These are phyloP conservation scores for Drosophila lacteicornis DNA, from an alignment of 1,140 invertebrate species.

Conservation along the genomic window DNA sequence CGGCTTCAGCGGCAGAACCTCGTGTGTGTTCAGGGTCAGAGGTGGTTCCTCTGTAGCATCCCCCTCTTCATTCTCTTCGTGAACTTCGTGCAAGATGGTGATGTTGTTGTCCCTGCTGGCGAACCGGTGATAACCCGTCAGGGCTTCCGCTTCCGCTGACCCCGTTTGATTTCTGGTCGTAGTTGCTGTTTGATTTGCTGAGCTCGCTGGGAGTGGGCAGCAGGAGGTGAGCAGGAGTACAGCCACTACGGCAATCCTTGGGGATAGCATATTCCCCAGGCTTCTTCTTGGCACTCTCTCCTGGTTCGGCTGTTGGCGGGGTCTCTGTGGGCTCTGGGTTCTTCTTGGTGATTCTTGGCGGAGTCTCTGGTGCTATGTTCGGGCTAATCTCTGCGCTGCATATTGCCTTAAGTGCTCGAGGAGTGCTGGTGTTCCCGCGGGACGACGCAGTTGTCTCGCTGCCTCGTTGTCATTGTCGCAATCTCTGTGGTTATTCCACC, in stretches of 20 bases:
- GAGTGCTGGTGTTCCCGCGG: slow-evolving; percentile 20
- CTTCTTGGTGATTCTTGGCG: background rate
- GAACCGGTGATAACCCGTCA: slow-evolving; percentile 34
- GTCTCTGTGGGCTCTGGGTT: background rate
- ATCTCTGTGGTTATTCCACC: slow-evolving; percentile 21
- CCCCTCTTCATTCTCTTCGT: slow-evolving; percentile 5
- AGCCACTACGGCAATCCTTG: slow-evolving; percentile 23
- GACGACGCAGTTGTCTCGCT: slow-evolving; percentile 5
- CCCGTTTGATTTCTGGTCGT: background rate
- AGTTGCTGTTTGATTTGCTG: background rate
- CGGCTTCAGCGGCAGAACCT: slow-evolving; percentile 70
- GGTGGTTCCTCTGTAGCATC: slow-evolving; percentile 42
- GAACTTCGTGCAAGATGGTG: slow-evolving; percentile 76
- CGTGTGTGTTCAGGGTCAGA: slow-evolving; percentile 68
- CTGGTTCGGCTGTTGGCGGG: background rate
- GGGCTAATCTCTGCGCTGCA: slow-evolving; percentile 28
- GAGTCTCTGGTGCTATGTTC: slow-evolving; percentile 4
- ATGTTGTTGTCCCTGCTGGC: slow-evolving; percentile 64
- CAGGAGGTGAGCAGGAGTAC: slow-evolving; percentile 26
- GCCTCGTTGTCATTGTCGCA: slow-evolving; percentile 39
- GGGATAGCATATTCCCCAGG: slow-evolving; percentile 17
- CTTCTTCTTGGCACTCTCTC: slow-evolving; percentile 1
- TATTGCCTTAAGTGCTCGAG: slow-evolving; percentile 26
- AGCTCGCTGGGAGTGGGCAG: background rate
- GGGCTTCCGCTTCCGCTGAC: slow-evolving; percentile 9